Evolutionary conservation across 2,888 invertebrate genomes (phyloP), one percentile per base, ranked within the genome.

Genomic region (Pristionchus arcanus): DNA sequence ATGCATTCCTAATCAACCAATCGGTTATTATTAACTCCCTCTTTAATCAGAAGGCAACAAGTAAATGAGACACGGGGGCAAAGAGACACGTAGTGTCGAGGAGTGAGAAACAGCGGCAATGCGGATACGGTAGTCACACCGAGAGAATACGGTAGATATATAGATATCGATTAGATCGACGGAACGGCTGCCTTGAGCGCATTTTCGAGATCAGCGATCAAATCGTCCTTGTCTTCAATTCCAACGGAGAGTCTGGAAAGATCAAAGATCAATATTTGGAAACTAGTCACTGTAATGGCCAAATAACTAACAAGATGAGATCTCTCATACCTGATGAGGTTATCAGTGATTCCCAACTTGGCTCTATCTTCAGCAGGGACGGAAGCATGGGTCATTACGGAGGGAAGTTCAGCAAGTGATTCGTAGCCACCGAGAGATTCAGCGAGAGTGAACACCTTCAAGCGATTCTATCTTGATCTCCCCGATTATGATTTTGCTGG

Each of bases 361-460:
- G 95, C 96, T 91, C 98, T 96, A 91, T 97, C 97, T 81, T 97
- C 97, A 89, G 96, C 96, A 0, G 98, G 97, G 53, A 98, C 97
- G 0, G 97, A 97, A 1, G 98, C 97, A 95, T 99, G 99, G 0
- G 98, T 98, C 99, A 99, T 99, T 49, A 98, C 95, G n/a, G 94
- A 91, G 63, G 98, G 98, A 92, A 98, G 96, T 96, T 98, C 98
- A 5, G 98, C 97, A 92, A 99, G 96, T 95, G 98, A 98, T 95
- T 99, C 98, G 94, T 97, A 98, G 90, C 98, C 98, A 86, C 99
- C 99, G 91, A 99, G 96, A 95, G 98, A 98, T 95, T 98, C 98
- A 9, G 98, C 98, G 88, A 98, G 96, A 0, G 96, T 97, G 95
- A 98, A 98, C 42, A 98, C 34, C 94, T 95, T 55, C 84, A 55